Evolutionary conservation across 2,888 invertebrate genomes (phyloP).

Genomic region (Mesorhabditis spiculigera): DNA sequence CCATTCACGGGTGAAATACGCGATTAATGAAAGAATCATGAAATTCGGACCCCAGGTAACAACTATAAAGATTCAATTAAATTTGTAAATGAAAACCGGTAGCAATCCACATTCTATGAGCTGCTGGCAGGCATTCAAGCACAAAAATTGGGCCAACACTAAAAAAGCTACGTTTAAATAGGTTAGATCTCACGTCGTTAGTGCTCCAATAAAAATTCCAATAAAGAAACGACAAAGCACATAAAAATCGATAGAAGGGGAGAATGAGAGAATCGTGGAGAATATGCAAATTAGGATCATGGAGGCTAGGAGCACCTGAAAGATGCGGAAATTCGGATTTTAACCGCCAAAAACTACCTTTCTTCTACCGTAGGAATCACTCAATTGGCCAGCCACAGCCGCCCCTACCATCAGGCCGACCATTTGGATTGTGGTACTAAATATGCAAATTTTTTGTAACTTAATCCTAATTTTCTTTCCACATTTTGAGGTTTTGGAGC

Average conservation of each 20-base stretch:
- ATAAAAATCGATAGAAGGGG: slow-evolving; percentile 27
- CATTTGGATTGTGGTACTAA: slow-evolving; percentile 37
- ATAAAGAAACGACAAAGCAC: slow-evolving; percentile 36
- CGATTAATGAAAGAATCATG: slow-evolving; percentile 33
- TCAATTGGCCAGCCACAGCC: slow-evolving; percentile 32
- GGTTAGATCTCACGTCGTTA: slow-evolving; percentile 23
- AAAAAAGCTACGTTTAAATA: neutral
- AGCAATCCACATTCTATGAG: slow-evolving; percentile 35
- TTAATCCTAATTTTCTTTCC: too few relatives aligned
- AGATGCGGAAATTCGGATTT: neutral
- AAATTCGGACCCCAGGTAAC: slow-evolving; percentile 45
- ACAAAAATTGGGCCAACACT: slow-evolving; percentile 33
- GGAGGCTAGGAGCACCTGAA: slow-evolving; percentile 26
- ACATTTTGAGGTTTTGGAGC: too few relatives aligned
- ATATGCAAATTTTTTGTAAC: neutral
- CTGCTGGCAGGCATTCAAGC: slow-evolving; percentile 34
- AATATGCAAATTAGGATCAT: slow-evolving; percentile 28
- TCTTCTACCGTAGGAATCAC: slow-evolving; percentile 34
- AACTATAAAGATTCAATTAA: slow-evolving; percentile 12
- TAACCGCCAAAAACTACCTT: slow-evolving; percentile 21
- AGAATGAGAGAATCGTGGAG: slow-evolving; percentile 27
- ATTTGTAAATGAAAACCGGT: too few relatives aligned
- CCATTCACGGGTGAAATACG: slow-evolving; percentile 33
- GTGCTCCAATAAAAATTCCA: slow-evolving; percentile 32
- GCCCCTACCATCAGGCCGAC: slow-evolving; percentile 36